Evolutionary conservation across 2,113 vertebrate genomes (phyloP), one percentile per base, ranked within the genome.

Genomic region (Hippocampus comes): DNA sequence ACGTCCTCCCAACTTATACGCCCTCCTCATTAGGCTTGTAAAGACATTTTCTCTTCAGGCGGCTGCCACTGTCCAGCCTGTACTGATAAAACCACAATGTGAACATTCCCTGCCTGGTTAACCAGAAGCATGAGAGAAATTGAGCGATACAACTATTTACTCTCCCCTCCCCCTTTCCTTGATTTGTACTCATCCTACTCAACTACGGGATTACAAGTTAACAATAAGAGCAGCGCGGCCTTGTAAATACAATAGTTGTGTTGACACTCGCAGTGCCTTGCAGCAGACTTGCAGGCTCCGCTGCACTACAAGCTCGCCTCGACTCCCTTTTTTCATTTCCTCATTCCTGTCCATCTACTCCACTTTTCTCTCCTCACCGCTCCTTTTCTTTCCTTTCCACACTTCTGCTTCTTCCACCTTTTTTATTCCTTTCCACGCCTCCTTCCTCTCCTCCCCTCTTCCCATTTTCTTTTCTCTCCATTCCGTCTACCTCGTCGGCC

Each of bases 201-300:
- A 48, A 79, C 83, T 84, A 78, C 79, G 82, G 84, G 81, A 87
- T 87, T 88, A 87, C 90, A 87, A 90, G 91, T 91, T 91, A 93
- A 88, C 88, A 89, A 86, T 89, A 88, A 86, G 86, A 91, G 85
- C 90, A 90, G 89, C 77, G 85, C 82, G 90, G 89, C 82, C 88
- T 93, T 92, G 91, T 93, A 92, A 92, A 93, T 91, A 91, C 89
- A 89, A 88, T 86, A 86, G 88, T 92, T 90, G 88, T 90, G 90
- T 91, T 90, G 91, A 82, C 76, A 71, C 78, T 91, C 84, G 85
- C 75, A 82, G 85, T 85, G 78, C 84, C 89, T 91, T 87, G 86
- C 86, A 85, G 87, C 87, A 93, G 90, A 93, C 92, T 91, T 77
- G 70, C 86, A 89, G 90, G 87, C 92, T 91, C 92, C 90, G 90